Evolutionary conservation across 2,888 invertebrate genomes (phyloP), one percentile per base, ranked within the genome.

Genomic region (Eilema depressum): DNA sequence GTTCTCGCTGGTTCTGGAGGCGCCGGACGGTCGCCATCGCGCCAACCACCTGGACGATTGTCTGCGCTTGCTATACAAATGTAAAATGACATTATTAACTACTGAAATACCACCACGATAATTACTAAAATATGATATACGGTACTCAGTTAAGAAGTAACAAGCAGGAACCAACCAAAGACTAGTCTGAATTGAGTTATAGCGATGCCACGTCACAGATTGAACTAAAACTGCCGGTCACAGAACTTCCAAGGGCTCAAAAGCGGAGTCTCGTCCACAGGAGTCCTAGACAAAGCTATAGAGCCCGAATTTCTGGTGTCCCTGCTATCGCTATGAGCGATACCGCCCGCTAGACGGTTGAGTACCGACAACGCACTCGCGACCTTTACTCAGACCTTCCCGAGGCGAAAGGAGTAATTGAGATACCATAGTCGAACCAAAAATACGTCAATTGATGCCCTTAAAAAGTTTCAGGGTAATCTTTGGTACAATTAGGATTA

Each of bases 171-270:
- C 96, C 96, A 96, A 96, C 94, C 85, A 93, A 96, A 97, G 97
- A 97, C 93, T 97, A 97, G 97, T 97, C 97, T 97, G 97, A 97
- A 97, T 97, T 97, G 97, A 97, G 97, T 97, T 97, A 92, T 91
- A 89, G 88, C 86, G 25, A 37, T 0, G 85, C 90, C 88, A 92
- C 71, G 93, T 97, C 96, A 96, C 97, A 96, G 92, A 97, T 97
- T 96, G 93, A 82, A 96, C 97, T 97, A 90, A 97, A 97, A 97
- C 73, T 70, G 97, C 97, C 80, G 96, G 96, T 95, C 96, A 93
- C 96, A 92, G 95, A 94, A 96, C 97, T 97, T 96, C 97, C 97
- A 96, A 93, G 89, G 85, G 87, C 83, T 85, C 81, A 77, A 85
- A 90, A 91, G 92, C 91, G 84, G 85, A 89, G 88, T 92, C 93